Evolutionary conservation across 2,888 invertebrate genomes (phyloP).

Genomic region (Agrochola lychnidis): DNA sequence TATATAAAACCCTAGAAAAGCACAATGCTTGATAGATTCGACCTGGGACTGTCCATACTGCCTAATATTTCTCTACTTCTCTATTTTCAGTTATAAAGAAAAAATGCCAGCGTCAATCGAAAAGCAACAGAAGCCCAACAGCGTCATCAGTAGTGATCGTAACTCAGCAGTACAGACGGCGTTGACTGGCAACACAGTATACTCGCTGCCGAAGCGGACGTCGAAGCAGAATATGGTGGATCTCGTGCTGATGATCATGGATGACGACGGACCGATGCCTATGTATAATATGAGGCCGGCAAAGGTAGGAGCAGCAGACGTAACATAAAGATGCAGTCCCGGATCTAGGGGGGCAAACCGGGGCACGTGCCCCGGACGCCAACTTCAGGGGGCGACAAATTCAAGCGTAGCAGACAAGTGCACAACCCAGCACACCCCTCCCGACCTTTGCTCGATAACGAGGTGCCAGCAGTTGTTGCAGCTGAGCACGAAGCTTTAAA

Average conservation of each 20-base stretch:
- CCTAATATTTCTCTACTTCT: not conserved
- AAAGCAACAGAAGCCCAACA: not conserved
- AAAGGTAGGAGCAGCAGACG: constrained; percentile 52
- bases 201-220: constrained; percentile 1
- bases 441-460: too few relatives aligned
- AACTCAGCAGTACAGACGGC: constrained; percentile 12
- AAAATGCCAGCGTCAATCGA: constrained; percentile 21
- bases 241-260: constrained; percentile 57
- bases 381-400: too few relatives aligned
- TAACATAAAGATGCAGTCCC: too few relatives aligned
- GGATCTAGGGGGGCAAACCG: too few relatives aligned
- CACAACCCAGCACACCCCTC: too few relatives aligned
- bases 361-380: too few relatives aligned
- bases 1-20: too few relatives aligned
- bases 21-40: not conserved
- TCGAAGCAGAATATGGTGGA: constrained; percentile 28
- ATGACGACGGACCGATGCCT: constrained; percentile 70
- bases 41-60: not conserved
- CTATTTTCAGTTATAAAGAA: constrained; percentile 7
- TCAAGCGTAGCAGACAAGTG: too few relatives aligned
- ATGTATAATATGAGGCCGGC: constrained; percentile 70
- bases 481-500: too few relatives aligned
- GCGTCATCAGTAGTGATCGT: not conserved
- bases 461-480: too few relatives aligned
- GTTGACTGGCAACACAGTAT: constrained; percentile 2